phyloP scores from a whole-genome alignment of 2,888 invertebrate species.

The Dasypolia templi region DNA sequence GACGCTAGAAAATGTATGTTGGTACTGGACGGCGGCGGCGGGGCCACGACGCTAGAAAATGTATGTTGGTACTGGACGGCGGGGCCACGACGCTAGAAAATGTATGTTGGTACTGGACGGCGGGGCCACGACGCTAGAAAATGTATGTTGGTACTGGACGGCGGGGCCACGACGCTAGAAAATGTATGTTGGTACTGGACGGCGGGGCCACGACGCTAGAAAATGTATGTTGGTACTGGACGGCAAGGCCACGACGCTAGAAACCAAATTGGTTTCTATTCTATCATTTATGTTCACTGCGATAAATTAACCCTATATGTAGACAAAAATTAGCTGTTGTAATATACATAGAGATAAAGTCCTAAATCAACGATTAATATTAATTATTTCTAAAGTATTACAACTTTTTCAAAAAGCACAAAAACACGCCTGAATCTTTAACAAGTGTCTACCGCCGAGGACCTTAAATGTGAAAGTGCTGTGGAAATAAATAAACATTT shows the following conservation, averaged over 20 bases:
- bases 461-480: conserved; percentile 19
- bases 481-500: conserved; percentile 47
- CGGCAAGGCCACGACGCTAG: neutral
- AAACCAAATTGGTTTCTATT: neutral
- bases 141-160: too few relatives aligned
- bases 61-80: too few relatives aligned
- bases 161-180: neutral
- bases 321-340: neutral
- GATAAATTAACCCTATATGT: too few relatives aligned
- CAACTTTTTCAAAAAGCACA: conserved; percentile 1
- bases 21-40: too few relatives aligned
- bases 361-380: conserved; percentile 1
- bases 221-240: too few relatives aligned
- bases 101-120: too few relatives aligned
- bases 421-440: conserved; percentile 16
- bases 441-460: neutral
- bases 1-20: too few relatives aligned
- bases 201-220: neutral
- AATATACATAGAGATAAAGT: neutral
- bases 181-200: too few relatives aligned
- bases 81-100: neutral
- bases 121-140: neutral
- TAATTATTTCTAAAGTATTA: conserved; percentile 3
- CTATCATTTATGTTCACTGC: neutral
- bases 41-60: neutral